Conservation (phyloP, 2,888 invertebrate genomes). For the Dichetophora obliterata region DNA sequence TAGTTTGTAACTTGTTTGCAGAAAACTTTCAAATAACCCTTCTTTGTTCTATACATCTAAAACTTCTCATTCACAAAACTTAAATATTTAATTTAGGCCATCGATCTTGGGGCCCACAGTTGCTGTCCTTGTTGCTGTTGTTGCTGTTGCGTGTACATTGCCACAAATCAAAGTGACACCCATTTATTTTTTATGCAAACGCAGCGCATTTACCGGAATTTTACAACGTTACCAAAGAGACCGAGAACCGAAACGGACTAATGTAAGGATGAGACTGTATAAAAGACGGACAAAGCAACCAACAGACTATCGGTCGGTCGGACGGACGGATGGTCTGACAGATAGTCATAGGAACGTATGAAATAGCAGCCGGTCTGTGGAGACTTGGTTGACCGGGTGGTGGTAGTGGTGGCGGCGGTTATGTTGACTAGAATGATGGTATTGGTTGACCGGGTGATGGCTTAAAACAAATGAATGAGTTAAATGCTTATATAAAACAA, state of each 20-base stretch:
- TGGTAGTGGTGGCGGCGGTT: neutral
- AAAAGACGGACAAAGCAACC: neutral
- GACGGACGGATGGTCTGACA: neutral
- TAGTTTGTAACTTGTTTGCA: too few relatives aligned
- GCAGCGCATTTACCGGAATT: slow-evolving; percentile 30
- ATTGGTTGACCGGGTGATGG: neutral
- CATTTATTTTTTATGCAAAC: slow-evolving; percentile 25
- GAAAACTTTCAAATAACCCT: neutral
- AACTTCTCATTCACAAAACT: neutral
- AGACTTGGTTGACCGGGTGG: neutral
- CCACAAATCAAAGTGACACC: slow-evolving; percentile 38
- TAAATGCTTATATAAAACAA: slow-evolving; percentile 1
- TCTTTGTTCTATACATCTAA: neutral
- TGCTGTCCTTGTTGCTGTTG: neutral
- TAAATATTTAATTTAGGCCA: slow-evolving; percentile 26
- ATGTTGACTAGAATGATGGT: neutral
- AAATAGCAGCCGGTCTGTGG: neutral
- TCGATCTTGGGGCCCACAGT: slow-evolving; percentile 15
- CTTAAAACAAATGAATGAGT: neutral
- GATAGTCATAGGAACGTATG: neutral
- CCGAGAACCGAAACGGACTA: neutral
- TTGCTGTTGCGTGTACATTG: neutral
- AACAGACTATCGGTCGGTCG: neutral
- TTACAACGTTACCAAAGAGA: slow-evolving; percentile 25
- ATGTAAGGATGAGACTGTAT: slow-evolving; percentile 4